Evolutionary conservation across 2,888 invertebrate species (phyloP).

Genomic region (Conistra vaccinii): DNA sequence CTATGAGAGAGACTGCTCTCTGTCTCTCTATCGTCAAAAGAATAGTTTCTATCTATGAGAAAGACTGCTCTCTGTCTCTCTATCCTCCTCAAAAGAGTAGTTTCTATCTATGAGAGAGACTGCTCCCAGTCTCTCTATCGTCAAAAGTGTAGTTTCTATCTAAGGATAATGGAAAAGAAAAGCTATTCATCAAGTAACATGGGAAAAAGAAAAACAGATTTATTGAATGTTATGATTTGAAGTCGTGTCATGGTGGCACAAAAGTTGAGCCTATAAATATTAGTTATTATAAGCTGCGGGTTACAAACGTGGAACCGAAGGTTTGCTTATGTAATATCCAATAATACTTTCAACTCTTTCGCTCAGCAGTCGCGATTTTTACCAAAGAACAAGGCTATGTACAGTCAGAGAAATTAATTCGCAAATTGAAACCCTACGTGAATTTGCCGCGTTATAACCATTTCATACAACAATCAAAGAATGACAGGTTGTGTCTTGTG

Average conservation of each 20-base stretch:
- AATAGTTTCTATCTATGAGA: too few species aligned
- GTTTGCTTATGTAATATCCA: background rate
- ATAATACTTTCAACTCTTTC: background rate
- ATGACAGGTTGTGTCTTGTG: background rate
- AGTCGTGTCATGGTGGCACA: background rate
- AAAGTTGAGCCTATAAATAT: background rate
- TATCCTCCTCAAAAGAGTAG: too few species aligned
- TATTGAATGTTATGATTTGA: background rate
- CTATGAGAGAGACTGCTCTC: too few species aligned
- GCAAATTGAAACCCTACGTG: background rate
- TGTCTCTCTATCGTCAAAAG: too few species aligned
- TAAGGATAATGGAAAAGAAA: background rate
- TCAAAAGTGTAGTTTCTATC: too few species aligned
- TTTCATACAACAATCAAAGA: background rate
- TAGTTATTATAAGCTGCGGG: background rate
- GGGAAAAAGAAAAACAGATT: background rate
- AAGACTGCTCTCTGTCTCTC: too few species aligned
- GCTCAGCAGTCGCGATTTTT: background rate
- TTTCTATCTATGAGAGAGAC: too few species aligned
- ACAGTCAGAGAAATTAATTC: background rate
- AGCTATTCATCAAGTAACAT: background rate
- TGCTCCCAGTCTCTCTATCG: too few species aligned
- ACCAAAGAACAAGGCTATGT: background rate
- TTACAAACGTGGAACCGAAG: background rate
- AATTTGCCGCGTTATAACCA: background rate